Evolutionary conservation across 2,113 vertebrate species (phyloP).

Genomic region (Xiphophorus couchianus): DNA sequence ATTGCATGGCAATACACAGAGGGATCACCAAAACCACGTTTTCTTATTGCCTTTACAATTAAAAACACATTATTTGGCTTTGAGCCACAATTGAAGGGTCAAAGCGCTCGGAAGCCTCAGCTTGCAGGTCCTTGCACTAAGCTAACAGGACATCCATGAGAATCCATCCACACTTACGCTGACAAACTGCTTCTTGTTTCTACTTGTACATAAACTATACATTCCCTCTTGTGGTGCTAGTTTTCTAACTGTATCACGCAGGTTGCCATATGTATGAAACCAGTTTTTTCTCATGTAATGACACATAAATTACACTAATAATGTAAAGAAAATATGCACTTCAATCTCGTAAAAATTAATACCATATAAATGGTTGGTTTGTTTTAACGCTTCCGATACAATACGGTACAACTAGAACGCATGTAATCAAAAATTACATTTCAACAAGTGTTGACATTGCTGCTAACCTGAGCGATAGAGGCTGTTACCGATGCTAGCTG

Average conservation of each 20-base stretch:
- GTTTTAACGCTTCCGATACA: neutral
- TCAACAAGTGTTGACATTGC: slow-evolving; percentile 4
- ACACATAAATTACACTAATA: neutral
- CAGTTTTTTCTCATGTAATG: neutral
- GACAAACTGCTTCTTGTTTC: neutral
- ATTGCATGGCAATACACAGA: too few relatives aligned
- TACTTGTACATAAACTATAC: neutral
- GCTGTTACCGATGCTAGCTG: slow-evolving; percentile 49
- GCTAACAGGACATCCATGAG: neutral
- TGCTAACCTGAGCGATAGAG: neutral
- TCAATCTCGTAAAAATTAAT: neutral
- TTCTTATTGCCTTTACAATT: too few relatives aligned
- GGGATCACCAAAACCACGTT: too few relatives aligned
- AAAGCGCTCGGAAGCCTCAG: too few relatives aligned
- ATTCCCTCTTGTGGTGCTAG: neutral
- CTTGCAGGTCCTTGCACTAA: too few relatives aligned
- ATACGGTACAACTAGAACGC: neutral
- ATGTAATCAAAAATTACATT: neutral
- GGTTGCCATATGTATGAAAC: neutral
- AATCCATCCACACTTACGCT: neutral
- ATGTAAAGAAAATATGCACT: neutral
- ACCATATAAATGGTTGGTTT: neutral
- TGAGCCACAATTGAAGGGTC: too few relatives aligned
- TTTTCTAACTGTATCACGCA: neutral
- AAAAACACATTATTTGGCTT: too few relatives aligned